These are phyloP conservation scores for Heterocephalus glaber DNA, from an alignment of 2,113 vertebrate genomes.

Conservation along the genomic window DNA sequence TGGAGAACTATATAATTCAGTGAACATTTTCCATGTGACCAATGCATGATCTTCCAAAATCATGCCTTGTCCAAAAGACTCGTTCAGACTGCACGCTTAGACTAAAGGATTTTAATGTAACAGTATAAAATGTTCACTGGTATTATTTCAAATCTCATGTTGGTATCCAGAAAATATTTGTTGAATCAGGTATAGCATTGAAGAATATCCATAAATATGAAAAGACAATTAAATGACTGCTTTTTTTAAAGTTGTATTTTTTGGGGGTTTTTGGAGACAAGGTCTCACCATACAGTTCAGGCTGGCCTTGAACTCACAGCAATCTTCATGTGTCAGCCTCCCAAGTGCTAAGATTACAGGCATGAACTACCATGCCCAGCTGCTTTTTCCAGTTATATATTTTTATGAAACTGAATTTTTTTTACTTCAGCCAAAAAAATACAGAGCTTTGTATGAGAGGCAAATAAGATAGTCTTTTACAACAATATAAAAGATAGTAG, in stretches of 20 bases:
- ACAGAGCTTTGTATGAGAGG: neutral
- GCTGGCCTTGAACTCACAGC: no score
- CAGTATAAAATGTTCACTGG: neutral
- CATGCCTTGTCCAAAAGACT: neutral
- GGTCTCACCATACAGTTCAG: no score
- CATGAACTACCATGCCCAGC: no score
- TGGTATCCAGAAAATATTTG: neutral
- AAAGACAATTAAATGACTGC: neutral
- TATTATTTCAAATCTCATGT: no score
- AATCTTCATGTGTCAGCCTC: no score
- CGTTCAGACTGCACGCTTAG: neutral
- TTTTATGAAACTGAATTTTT: neutral
- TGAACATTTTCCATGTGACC: conserved; percentile 1
- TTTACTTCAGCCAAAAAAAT: neutral
- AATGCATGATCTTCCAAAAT: neutral
- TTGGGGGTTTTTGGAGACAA: no score
- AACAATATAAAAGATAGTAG: neutral
- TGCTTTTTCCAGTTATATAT: neutral
- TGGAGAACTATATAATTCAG: neutral
- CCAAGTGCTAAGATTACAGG: no score
- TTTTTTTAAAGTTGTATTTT: neutral
- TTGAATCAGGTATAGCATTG: neutral
- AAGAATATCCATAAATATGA: neutral
- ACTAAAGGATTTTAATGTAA: neutral
- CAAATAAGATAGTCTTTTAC: neutral